Conservation (phyloP, 2,797 vertebrate species). For the Hipposideros larvatus region DNA sequence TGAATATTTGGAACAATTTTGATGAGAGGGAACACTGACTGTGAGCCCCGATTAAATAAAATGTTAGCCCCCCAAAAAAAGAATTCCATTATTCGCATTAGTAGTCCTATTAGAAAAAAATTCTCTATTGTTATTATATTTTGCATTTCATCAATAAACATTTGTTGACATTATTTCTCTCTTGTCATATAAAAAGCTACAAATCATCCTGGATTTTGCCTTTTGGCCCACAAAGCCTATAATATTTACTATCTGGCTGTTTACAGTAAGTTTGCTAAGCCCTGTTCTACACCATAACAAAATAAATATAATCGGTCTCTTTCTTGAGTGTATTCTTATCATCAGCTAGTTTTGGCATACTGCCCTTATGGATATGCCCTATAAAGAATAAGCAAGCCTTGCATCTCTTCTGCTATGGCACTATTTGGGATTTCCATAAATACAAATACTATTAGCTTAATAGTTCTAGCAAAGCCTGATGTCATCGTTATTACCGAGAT, state of each 20-base stretch:
- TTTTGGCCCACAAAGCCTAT: constrained; percentile 13
- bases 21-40: constrained; percentile 30
- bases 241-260: not conserved
- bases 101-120: constrained; percentile 46
- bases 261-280: not conserved
- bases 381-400: constrained; percentile 61
- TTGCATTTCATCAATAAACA: constrained; percentile 53
- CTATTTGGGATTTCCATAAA: constrained; percentile 59
- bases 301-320: constrained; percentile 48
- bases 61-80: not conserved
- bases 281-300: not conserved
- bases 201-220: constrained; percentile 57
- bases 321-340: constrained; percentile 65
- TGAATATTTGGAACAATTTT: constrained; percentile 51
- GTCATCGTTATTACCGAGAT: constrained; percentile 45
- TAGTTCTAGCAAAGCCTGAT: constrained; percentile 51
- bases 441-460: constrained; percentile 68
- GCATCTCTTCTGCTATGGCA: constrained; percentile 47
- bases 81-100: constrained; percentile 52
- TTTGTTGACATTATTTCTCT: constrained; percentile 63
- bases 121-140: constrained; percentile 12
- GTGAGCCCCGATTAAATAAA: constrained; percentile 66
- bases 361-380: constrained; percentile 35
- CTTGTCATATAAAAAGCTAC: constrained; percentile 38
- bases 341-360: constrained; percentile 38